Evolutionary conservation across 2,888 invertebrate species (phyloP), one percentile per base, ranked within the genome.

Genomic region (Bursaphelenchus okinawaensis): DNA sequence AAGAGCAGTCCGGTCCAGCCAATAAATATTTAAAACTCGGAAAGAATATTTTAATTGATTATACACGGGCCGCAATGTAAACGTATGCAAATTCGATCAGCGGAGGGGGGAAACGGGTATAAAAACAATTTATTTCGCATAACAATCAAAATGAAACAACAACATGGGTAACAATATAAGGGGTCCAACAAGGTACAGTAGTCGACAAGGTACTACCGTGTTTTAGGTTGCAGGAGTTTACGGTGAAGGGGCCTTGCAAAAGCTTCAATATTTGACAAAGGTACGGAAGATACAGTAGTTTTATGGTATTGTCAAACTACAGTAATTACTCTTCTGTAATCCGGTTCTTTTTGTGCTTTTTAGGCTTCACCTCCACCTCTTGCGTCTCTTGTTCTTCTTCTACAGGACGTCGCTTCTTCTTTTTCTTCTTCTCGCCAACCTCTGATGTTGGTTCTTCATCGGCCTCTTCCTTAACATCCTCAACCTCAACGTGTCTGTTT

Each of bases 31-130:
- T 28, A 24, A 54, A 54, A 54, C 27, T 24, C 27, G 54, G 27
- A 22, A 22, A 22, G 50, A 51, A 55, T 59, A 59, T 59, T 59
- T 56, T 59, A 59, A 59, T 59, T 59, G 60, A 27, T 28, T 19
- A 59, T 26, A 59, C 60, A 54, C 19, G 6, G 26, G 40, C 40
- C 40, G 40, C 40, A 40, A 40, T 40, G 40, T 40, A 40, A 40
- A 40, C 40, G 40, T 40, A 40, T 40, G 40, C 40, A 40, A 40
- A 40, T 40, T 40, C 40, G 40, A 40, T 40, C 40, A 40, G 40
- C 40, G 40, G 40, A 40, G 40, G 40, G 40, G n/a, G 16, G 40
- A 40, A n/a, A 40, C 12, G 12, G n/a, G 12, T 16, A n/a, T 16
- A n/a, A 40, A 40, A 12, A n/a, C 16, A 40, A 40, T 40, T 40